phyloP scores from a whole-genome alignment of 2,797 vertebrate species.

The Malurus splendens region DNA sequence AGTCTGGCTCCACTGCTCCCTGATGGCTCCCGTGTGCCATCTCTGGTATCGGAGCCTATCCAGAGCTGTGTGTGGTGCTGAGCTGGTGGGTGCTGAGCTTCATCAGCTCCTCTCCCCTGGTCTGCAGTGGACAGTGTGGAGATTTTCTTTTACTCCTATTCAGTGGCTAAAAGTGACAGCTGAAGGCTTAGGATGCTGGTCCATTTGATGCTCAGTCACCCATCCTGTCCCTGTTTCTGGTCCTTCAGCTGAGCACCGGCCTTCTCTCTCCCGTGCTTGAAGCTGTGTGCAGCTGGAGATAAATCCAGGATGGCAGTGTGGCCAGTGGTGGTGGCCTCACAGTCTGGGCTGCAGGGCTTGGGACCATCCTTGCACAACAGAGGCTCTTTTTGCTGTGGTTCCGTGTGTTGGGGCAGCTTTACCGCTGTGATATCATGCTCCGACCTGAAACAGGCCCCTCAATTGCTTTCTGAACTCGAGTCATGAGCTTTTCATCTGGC shows the following conservation, averaged over 20 bases:
- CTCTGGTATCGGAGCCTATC: background rate
- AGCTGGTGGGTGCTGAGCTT: conserved; percentile 8
- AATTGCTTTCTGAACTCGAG: background rate
- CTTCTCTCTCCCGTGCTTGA: fast-evolving
- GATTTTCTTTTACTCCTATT: background rate
- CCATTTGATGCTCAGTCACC: background rate
- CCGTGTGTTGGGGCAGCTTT: background rate
- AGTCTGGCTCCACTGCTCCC: conserved; percentile 3
- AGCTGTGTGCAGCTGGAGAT: fast-evolving
- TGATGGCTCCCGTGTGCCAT: background rate
- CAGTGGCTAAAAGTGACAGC: fast-evolving
- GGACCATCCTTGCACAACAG: fast-evolving
- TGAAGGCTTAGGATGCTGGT: background rate
- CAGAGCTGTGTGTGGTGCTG: background rate
- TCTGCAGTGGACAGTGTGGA: background rate
- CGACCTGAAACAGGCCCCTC: conserved; percentile 57
- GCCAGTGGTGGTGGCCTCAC: fast-evolving
- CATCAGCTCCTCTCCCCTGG: background rate
- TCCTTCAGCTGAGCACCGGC: fast-evolving
- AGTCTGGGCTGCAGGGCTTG: background rate
- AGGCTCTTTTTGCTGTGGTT: background rate
- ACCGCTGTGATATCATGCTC: fast-evolving
- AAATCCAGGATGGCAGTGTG: background rate
- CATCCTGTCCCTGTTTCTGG: background rate
- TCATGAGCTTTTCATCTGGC: conserved; percentile 64